Conservation (phyloP, 2,797 vertebrate species). For the Gallirallus australis region DNA sequence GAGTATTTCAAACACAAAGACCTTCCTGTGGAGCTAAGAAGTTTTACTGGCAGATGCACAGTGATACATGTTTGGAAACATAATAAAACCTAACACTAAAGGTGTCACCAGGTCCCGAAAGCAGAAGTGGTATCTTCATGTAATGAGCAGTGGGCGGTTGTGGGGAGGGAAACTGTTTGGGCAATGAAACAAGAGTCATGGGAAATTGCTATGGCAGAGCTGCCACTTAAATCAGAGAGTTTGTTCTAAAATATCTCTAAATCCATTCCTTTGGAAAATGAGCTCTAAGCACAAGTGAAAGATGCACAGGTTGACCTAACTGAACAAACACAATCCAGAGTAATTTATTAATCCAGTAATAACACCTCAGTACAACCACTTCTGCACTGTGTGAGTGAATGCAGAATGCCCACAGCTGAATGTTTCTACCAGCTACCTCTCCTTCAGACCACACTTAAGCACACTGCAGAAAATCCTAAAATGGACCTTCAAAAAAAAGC, state of each 20-base stretch:
- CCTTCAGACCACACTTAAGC: background rate
- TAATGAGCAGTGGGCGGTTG: conserved; percentile 10
- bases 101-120: conserved; percentile 60
- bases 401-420: background rate
- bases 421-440: background rate
- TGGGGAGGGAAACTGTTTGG: background rate
- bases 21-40: conserved; percentile 61
- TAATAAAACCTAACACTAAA: conserved; percentile 28
- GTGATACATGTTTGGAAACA: conserved; percentile 45
- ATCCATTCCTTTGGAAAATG: background rate
- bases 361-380: background rate
- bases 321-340: background rate
- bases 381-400: background rate
- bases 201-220: background rate
- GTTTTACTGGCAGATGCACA: conserved; percentile 44
- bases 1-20: conserved; percentile 69
- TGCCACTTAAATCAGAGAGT: background rate
- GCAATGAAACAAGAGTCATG: background rate
- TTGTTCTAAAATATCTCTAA: background rate
- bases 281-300: background rate
- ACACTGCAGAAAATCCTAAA: background rate
- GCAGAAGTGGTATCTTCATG: conserved; percentile 31
- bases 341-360: background rate
- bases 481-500: background rate
- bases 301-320: background rate